Evolutionary conservation across 1,140 invertebrate species (phyloP), one percentile per base, ranked within the genome.

Genomic region (Trachymyrmex septentrionalis): DNA sequence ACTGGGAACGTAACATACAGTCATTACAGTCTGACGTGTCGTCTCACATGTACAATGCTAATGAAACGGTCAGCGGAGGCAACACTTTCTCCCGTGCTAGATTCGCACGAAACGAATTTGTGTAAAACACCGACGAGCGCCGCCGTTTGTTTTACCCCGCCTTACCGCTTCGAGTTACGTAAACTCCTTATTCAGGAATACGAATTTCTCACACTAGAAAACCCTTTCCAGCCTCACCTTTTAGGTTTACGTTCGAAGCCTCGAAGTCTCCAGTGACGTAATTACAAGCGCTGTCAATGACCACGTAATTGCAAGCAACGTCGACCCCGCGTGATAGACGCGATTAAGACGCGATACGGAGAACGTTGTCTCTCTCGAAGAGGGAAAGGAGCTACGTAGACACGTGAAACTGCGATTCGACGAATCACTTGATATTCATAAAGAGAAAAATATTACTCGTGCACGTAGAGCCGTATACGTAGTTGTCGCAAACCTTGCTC

Each of bases 71-170:
- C 69, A 87, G 69, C 38, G 30, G 14, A 12, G 38, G 69, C 57
- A 75, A 61, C 86, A 73, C 87, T 87, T 88, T 88, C 87, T 84
- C 87, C 57, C 53, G 53, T 34, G 86, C 24, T 63, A 44, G 59
- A 75, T 76, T 86, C 72, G n/a, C n/a, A 66, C 66, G 85, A 88
- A 87, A 72, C 38, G 48, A 77, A 61, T 76, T 87, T 76, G 14
- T 71, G 63, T 12, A 73, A 78, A 87, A 73, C 55, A 87, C n/a
- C 9, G 50, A 48, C 30, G n/a, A n/a, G 55, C 48, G 19, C 19
- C 19, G 34, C 10, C n/a, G 53, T 84, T 67, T 53, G 48, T 69
- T 19, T 69, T 69, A 69, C 38, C 48, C 38, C 48, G 21, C 48
- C 7, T 66, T 66, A 27, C 44, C 48, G 24, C 64, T 16, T 59